phyloP scores from a whole-genome alignment of 2,113 vertebrate species.

The Corythornis cristatus region DNA sequence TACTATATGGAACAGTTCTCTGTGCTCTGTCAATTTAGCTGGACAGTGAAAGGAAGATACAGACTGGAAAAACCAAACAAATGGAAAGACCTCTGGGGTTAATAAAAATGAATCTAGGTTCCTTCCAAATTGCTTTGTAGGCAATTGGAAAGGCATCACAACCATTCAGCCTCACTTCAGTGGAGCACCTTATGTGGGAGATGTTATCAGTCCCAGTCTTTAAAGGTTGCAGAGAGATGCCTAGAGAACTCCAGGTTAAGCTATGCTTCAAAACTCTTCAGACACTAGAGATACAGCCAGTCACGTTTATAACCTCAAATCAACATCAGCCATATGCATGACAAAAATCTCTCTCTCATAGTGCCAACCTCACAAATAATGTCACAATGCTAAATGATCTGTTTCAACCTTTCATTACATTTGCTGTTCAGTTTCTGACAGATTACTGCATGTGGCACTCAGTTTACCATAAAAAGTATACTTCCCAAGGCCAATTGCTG shows the following conservation, averaged over 20 bases:
- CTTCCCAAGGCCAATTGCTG: conserved; percentile 39
- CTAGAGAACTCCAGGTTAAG: neutral
- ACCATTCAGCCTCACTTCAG: conserved; percentile 27
- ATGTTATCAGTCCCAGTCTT: conserved; percentile 29
- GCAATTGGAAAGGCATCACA: conserved; percentile 55
- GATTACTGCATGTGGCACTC: neutral
- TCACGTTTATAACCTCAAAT: conserved; percentile 5
- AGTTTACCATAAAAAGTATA: neutral
- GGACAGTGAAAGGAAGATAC: conserved; percentile 48
- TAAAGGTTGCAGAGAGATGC: conserved; percentile 8
- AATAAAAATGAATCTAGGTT: conserved; percentile 63
- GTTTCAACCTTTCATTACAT: conserved; percentile 15
- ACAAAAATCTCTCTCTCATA: conserved; percentile 10
- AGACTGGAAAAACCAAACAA: conserved; percentile 61
- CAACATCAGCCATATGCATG: conserved; percentile 8
- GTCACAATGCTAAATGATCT: conserved; percentile 51
- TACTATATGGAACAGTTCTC: neutral
- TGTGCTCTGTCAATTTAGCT: conserved; percentile 58
- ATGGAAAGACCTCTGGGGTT: conserved; percentile 56
- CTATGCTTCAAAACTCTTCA: conserved; percentile 36
- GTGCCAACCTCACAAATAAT: conserved; percentile 57
- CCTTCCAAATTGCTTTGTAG: conserved; percentile 42
- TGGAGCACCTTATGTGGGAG: neutral
- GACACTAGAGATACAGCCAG: neutral
- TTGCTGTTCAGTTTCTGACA: conserved; percentile 7